Percentiles rank a stretch among this genome's conserved stretches.
Conservation (phyloP, 2,888 invertebrate genomes). For the Dexiosoma caninum region DNA sequence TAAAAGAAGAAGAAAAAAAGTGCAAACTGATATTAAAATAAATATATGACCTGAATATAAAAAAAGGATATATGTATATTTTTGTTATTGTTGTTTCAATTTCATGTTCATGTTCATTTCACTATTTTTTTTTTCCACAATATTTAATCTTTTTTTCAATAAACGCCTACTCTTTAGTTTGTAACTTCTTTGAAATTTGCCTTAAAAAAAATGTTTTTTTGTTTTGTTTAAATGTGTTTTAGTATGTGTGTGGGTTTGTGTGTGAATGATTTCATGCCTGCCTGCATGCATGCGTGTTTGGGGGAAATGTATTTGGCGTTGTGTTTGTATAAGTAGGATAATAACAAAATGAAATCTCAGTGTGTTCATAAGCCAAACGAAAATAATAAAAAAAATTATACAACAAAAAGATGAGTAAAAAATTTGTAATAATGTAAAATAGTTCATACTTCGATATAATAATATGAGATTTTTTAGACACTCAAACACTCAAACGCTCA, state of each 20-base stretch:
- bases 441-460: constrained; percentile 54
- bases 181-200: constrained; percentile 9
- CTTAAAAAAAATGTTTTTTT: background rate
- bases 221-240: background rate
- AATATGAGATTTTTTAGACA: constrained; percentile 39
- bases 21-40: constrained; percentile 48
- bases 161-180: constrained; percentile 55
- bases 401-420: background rate
- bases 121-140: constrained; percentile 11
- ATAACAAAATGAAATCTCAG: constrained; percentile 52
- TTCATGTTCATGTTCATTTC: constrained; percentile 32
- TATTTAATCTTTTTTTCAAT: constrained; percentile 51
- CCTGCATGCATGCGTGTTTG: background rate
- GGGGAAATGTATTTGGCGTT: background rate
- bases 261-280: background rate
- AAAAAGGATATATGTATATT: constrained; percentile 24
- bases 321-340: constrained; percentile 40
- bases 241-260: background rate
- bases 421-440: constrained; percentile 51
- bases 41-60: constrained; percentile 44
- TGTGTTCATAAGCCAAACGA: constrained; percentile 31
- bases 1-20: background rate
- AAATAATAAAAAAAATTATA: background rate
- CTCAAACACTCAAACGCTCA: too few species aligned
- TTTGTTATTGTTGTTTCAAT: constrained; percentile 36